These are phyloP conservation scores for Aplochiton taeniatus DNA, from an alignment of 2,797 vertebrate genomes.

Conservation along the genomic window DNA sequence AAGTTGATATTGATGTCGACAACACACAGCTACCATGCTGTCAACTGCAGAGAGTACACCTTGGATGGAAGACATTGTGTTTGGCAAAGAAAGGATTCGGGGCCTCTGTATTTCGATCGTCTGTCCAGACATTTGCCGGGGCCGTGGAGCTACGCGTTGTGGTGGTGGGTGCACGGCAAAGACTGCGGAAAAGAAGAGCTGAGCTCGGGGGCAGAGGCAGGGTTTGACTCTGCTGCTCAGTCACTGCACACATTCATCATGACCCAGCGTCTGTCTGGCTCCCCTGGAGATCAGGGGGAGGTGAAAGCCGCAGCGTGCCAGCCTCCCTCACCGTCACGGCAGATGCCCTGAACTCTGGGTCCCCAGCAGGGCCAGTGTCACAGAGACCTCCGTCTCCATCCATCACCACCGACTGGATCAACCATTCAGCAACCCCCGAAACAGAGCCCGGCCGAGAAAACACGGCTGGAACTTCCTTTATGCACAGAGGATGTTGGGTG, in stretches of 20 bases:
- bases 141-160: conserved; percentile 30
- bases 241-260: conserved; percentile 61
- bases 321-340: conserved; percentile 33
- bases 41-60: not conserved
- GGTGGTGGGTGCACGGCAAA: conserved; percentile 30
- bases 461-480: not conserved
- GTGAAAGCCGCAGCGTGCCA: conserved; percentile 29
- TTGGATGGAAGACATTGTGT: conserved; percentile 14
- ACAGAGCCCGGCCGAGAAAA: conserved; percentile 33
- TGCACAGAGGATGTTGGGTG: no score
- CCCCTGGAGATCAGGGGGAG: conserved; percentile 39
- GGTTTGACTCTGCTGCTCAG: conserved; percentile 50
- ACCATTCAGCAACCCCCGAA: conserved; percentile 19
- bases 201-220: conserved; percentile 37
- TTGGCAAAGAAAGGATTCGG: conserved; percentile 29
- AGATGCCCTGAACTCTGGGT: conserved; percentile 51
- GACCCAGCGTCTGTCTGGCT: conserved; percentile 45
- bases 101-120: conserved; percentile 32
- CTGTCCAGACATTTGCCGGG: conserved; percentile 51
- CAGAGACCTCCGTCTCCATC: conserved; percentile 41
- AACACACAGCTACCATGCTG: conserved; percentile 9
- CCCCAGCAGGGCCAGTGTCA: conserved; percentile 50
- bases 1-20: conserved; percentile 14
- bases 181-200: conserved; percentile 42
- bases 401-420: conserved; percentile 38